phyloP scores from a whole-genome alignment of 1,140 invertebrate genomes.

The Zelostemma sp. region DNA sequence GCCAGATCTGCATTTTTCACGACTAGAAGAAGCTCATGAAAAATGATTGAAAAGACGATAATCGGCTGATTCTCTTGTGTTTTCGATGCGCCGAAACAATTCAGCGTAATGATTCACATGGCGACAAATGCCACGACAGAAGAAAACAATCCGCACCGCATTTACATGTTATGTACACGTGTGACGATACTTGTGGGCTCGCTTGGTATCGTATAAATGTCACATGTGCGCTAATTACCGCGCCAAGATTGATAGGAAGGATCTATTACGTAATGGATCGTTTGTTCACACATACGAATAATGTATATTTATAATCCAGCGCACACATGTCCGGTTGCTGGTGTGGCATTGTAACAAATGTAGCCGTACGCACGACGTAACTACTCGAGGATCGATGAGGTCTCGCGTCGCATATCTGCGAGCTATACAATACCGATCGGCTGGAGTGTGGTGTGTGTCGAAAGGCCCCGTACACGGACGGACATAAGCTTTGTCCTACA shows the following conservation, averaged over 20 bases:
- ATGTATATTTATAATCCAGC: slow-evolving; percentile 5
- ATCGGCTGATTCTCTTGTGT: too few species aligned
- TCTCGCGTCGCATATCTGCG: slow-evolving; percentile 17
- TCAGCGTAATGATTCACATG: slow-evolving; percentile 1
- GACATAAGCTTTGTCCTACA: not conserved
- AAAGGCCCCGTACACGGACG: slow-evolving; percentile 1
- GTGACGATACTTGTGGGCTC: slow-evolving; percentile 44
- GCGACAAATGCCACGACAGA: slow-evolving; percentile 3
- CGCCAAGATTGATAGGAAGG: slow-evolving; percentile 56
- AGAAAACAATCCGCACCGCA: slow-evolving; percentile 35
- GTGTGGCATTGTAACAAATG: slow-evolving; percentile 15
- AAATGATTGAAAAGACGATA: too few species aligned
- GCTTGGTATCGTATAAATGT: slow-evolving; percentile 44
- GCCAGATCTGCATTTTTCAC: too few species aligned
- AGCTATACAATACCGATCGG: slow-evolving; percentile 7
- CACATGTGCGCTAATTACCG: slow-evolving; percentile 53
- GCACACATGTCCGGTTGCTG: slow-evolving; percentile 13
- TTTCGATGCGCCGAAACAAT: not conserved
- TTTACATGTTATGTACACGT: slow-evolving; percentile 44
- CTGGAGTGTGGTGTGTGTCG: slow-evolving; percentile 2
- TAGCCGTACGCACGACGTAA: slow-evolving; percentile 12
- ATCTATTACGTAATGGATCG: slow-evolving; percentile 50
- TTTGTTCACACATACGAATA: slow-evolving; percentile 24
- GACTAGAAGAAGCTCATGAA: too few species aligned
- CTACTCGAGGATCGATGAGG: slow-evolving; percentile 26